Evolutionary conservation across 2,113 vertebrate genomes (phyloP).

Genomic region (Nothobranchius furzeri): DNA sequence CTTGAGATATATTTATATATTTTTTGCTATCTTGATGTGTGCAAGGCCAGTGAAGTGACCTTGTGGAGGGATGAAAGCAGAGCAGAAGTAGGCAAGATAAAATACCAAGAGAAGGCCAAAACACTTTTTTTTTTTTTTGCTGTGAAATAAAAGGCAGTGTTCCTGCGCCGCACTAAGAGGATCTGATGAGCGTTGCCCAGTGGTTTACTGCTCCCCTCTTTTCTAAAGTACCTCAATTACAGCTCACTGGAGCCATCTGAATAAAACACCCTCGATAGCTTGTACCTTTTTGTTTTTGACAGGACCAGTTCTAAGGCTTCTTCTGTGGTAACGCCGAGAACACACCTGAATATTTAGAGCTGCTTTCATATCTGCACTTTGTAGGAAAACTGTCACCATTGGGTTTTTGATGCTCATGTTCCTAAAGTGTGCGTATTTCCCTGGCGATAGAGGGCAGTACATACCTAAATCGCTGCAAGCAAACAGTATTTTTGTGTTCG

Average conservation of each 20-base stretch:
- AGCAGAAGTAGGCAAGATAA: constrained; percentile 12
- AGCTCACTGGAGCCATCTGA: background rate
- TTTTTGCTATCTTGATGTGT: constrained; percentile 17
- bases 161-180: constrained; percentile 6
- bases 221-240: constrained; percentile 25
- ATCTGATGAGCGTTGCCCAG: constrained; percentile 19
- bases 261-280: constrained; percentile 28
- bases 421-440: too few relatives aligned
- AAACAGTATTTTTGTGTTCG: too few relatives aligned
- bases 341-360: constrained; percentile 36
- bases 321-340: constrained; percentile 8
- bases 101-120: constrained; percentile 22
- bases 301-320: constrained; percentile 3
- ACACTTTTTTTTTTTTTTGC: constrained; percentile 26
- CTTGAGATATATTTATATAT: background rate
- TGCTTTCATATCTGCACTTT: constrained; percentile 33
- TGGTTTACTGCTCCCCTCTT: constrained; percentile 5
- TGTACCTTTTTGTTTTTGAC: constrained; percentile 2
- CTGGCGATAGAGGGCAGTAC: too few relatives aligned
- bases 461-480: too few relatives aligned
- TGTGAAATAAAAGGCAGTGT: constrained; percentile 24
- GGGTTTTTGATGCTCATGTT: constrained; percentile 9
- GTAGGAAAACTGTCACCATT: background rate
- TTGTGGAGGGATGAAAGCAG: constrained; percentile 15
- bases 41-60: constrained; percentile 39